These are phyloP conservation scores for Drosophila nebulosa DNA, from an alignment of 1,140 invertebrate genomes.

Conservation along the genomic window DNA sequence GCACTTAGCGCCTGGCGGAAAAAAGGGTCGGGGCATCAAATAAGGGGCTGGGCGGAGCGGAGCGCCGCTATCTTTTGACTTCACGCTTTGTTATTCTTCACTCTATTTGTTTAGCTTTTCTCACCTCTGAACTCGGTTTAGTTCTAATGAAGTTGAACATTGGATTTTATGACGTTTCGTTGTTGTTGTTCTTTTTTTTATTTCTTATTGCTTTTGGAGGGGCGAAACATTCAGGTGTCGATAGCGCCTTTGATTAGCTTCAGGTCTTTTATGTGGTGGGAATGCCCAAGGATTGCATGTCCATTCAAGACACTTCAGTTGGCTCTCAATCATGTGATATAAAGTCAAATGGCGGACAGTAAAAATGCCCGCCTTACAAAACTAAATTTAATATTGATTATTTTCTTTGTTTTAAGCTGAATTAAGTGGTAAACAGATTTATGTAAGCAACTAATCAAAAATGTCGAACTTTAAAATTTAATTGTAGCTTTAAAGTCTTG, in stretches of 20 bases:
- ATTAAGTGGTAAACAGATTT: too few relatives aligned
- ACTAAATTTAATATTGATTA: too few relatives aligned
- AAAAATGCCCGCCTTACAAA: too few relatives aligned
- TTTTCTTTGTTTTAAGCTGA: too few relatives aligned
- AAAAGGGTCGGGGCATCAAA: background rate
- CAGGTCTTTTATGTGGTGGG: background rate
- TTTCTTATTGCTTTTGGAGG: background rate
- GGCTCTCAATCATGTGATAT: background rate
- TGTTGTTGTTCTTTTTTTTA: conserved; percentile 22
- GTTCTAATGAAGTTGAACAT: conserved; percentile 69
- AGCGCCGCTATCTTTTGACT: conserved; percentile 59
- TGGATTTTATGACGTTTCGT: conserved; percentile 35
- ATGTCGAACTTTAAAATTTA: too few relatives aligned
- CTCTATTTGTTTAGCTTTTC: conserved; percentile 63
- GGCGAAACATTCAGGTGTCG: background rate
- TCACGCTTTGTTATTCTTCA: conserved; percentile 59
- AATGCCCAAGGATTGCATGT: background rate
- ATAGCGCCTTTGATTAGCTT: conserved; percentile 16
- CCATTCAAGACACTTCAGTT: background rate
- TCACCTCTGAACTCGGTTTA: conserved; percentile 65
- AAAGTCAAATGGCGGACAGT: background rate
- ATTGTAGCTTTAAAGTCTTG: too few relatives aligned
- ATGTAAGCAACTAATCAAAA: too few relatives aligned
- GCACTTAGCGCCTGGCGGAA: conserved; percentile 49
- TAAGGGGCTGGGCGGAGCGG: background rate